phyloP scores from a whole-genome alignment of 2,113 vertebrate genomes.

The Martes martes region DNA sequence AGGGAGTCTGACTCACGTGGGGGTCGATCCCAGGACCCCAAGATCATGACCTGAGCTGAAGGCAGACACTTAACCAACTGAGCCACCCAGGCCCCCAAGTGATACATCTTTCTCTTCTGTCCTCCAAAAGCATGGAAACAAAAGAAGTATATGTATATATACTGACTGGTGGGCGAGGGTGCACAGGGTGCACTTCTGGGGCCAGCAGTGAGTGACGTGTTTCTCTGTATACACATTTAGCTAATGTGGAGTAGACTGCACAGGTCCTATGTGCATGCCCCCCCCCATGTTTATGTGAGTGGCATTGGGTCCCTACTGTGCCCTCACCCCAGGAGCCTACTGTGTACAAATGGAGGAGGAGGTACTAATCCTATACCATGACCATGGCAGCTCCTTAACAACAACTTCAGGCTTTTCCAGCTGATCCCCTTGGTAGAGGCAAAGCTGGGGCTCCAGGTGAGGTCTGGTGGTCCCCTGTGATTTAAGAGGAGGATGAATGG shows the following conservation, averaged over 20 bases:
- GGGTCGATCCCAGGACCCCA: background rate
- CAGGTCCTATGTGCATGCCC: background rate
- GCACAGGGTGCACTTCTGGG: too few relatives aligned
- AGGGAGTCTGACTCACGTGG: background rate
- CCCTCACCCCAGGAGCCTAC: background rate
- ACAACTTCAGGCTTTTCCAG: background rate
- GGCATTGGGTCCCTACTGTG: background rate
- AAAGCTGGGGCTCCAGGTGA: background rate
- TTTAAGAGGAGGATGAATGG: background rate
- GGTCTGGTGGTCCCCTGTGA: background rate
- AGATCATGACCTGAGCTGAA: background rate
- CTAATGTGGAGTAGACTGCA: background rate
- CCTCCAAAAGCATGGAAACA: constrained; percentile 43
- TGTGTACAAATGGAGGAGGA: background rate
- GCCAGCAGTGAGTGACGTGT: background rate
- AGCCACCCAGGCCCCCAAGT: background rate
- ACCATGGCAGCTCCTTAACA: background rate
- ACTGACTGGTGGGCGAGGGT: background rate
- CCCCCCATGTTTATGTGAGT: background rate
- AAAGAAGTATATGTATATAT: constrained; percentile 58
- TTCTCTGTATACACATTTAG: constrained; percentile 15
- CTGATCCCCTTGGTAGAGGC: background rate
- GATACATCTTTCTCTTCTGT: constrained; percentile 29
- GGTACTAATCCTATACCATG: background rate
- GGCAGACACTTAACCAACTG: background rate